Evolutionary conservation across 2,113 vertebrate genomes (phyloP).

Genomic region (Ammodytes dubius): DNA sequence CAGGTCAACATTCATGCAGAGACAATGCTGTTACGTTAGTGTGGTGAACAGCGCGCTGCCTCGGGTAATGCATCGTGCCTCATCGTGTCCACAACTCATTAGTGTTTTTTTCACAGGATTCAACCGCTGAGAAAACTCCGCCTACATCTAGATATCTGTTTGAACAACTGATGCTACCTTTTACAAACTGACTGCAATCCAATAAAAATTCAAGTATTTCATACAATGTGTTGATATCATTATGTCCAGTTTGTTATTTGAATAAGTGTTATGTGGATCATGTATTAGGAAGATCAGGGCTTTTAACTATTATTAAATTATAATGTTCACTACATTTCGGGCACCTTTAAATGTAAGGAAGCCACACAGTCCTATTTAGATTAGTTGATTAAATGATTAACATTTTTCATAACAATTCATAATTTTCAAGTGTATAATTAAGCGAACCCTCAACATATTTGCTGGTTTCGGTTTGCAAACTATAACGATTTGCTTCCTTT

Average conservation of each 20-base stretch:
- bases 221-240: neutral
- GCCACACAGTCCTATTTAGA: neutral
- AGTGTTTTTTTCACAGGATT: conserved; percentile 23
- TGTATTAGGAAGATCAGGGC: neutral
- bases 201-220: neutral
- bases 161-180: neutral
- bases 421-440: neutral
- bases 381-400: too few species aligned
- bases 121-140: neutral
- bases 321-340: neutral
- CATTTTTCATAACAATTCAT: neutral
- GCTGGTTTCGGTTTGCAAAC: too few species aligned
- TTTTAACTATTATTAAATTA: neutral
- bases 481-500: neutral
- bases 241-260: neutral
- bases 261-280: neutral
- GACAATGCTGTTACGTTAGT: conserved; percentile 4
- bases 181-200: neutral
- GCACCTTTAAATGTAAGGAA: neutral
- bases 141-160: neutral
- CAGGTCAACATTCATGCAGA: neutral
- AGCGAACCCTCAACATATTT: neutral
- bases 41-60: conserved; percentile 15
- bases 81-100: conserved; percentile 43
- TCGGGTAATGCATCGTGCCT: conserved; percentile 24